A percentile compares a stretch with the other conserved stretches of the same genome.
These are phyloP conservation scores for Penaeus monodon DNA, from an alignment of 2,888 invertebrate species.

Conservation along the genomic window DNA sequence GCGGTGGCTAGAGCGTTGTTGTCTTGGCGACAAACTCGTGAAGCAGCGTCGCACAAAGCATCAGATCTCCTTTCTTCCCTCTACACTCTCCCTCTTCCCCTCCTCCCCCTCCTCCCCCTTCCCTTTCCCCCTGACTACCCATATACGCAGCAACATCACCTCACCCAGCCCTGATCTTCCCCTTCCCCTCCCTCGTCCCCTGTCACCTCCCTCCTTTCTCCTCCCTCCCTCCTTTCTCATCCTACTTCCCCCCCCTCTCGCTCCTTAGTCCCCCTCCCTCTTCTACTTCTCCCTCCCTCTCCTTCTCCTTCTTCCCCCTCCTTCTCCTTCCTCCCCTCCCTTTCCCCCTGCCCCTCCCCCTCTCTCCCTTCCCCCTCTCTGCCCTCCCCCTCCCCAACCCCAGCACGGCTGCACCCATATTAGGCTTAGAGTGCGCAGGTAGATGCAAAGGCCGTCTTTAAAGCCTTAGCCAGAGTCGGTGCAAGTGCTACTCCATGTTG, in stretches of 20 bases:
- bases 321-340: neutral
- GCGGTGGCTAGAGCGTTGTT: too few species aligned
- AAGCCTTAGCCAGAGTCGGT: too few species aligned
- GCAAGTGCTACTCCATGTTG: too few species aligned
- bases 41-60: too few species aligned
- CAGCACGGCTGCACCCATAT: too few species aligned
- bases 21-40: too few species aligned
- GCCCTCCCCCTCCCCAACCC: too few species aligned
- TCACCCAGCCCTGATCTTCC: neutral
- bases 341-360: neutral
- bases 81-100: neutral
- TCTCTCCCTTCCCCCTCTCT: neutral
- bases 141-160: neutral
- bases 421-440: neutral
- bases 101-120: neutral
- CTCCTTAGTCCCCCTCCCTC: neutral
- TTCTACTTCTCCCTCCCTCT: constrained; percentile 1
- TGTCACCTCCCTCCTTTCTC: neutral
- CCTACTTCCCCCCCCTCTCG: neutral
- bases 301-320: neutral
- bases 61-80: neutral
- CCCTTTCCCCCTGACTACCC: too few species aligned
- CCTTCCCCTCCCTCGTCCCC: neutral
- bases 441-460: too few species aligned
- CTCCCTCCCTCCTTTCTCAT: neutral